Percentiles rank a stretch among this genome's conserved stretches.
Conservation (phyloP, 2,113 vertebrate genomes). For the Mormoops blainvillei region DNA sequence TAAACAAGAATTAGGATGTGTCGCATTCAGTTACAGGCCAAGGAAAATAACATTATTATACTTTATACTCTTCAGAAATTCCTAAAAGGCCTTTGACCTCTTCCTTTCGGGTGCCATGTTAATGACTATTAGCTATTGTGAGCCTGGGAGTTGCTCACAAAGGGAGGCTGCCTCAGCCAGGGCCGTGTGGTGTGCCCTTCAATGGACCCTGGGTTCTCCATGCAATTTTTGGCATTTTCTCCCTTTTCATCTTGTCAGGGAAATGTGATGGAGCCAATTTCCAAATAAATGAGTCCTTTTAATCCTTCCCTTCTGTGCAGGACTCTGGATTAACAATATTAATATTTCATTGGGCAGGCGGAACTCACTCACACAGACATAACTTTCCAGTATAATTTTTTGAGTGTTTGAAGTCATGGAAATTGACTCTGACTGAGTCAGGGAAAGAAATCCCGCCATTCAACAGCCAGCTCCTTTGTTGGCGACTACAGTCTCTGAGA, state of each 20-base stretch:
- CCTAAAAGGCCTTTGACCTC: neutral
- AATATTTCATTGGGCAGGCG: neutral
- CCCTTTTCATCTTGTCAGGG: neutral
- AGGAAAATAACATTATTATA: neutral
- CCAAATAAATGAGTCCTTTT: neutral
- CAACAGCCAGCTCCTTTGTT: neutral
- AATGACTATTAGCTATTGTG: neutral
- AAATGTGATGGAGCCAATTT: constrained; percentile 2
- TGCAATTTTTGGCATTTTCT: neutral
- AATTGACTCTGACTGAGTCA: neutral
- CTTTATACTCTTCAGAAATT: neutral
- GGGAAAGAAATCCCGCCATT: neutral
- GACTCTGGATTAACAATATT: neutral
- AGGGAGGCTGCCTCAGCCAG: neutral
- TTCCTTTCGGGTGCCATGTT: neutral
- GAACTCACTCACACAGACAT: neutral
- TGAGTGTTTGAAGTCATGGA: neutral
- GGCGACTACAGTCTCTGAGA: neutral
- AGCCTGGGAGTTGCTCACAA: neutral
- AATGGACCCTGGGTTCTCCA: neutral
- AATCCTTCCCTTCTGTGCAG: constrained; percentile 14
- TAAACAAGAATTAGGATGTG: neutral
- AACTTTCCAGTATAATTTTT: neutral
- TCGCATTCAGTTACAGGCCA: neutral
- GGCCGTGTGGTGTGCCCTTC: neutral